Base-by-base conservation (phyloP, 2,797 vertebrate species). In the Coccyzus lansbergi region DNA sequence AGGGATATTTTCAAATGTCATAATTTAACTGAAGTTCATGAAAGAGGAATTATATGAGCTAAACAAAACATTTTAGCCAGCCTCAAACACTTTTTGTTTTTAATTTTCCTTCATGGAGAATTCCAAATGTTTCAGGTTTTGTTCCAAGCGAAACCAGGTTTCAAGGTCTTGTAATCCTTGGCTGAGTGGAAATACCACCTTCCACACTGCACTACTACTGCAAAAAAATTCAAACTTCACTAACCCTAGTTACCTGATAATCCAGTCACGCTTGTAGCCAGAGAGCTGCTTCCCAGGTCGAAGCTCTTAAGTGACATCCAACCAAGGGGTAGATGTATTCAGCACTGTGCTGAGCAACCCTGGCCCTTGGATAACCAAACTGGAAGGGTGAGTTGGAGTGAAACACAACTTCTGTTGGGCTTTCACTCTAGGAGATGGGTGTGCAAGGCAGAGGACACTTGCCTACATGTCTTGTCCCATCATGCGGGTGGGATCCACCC, bases 1-100 rank as follows among this genome's bases (percentile, higher is more conserved):
- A 16, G 3, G 17, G 53, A 19, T 76, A 53, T 74, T 94, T 94
- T 90, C 36, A 94, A 94, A 93, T 72, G 81, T 44, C 78, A 79
- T 59, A 38, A 94, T 88, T 90, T 65, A 86, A 93, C 74, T 6
- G 4, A 79, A 90, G 78, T 74, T 82, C 70, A 88, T 36, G 59
- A 88, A 86, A 87, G 62, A 86, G 46, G 53, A 95, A 91, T 94
- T 83, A 70, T 42, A 59, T 3, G 74, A 95, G 59, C 88, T 93
- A 95, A 93, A 95, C 87, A 95, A 95, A 95, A 90, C 83, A 59
- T 91, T 86, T 62, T 92, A 82, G 89, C 87, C 40, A 10, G 67
- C 72, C 67, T 91, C 76, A 95, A 95, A 90, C 86, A 56, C 55
- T 69, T 95, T 28, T 89, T 94, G 76, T 44, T 96, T 94, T 92